Evolutionary conservation across 2,797 vertebrate genomes (phyloP), one percentile per base, ranked within the genome.

Genomic region (Gymnocypris eckloni): DNA sequence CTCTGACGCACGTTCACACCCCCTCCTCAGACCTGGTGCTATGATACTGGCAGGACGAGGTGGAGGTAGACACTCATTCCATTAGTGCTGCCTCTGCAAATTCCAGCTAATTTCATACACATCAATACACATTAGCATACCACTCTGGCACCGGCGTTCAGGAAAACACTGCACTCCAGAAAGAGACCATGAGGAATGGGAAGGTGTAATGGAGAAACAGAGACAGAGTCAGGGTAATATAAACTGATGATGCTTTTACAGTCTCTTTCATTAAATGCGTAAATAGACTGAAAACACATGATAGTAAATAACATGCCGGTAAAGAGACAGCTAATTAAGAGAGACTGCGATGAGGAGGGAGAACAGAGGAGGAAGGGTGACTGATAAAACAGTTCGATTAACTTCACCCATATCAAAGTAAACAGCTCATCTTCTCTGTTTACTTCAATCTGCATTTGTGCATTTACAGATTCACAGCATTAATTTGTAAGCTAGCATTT

Each of bases 61-160:
- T 88, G 87, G 84, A 92, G 82, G 86, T 83, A 82, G 83, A 76
- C 81, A 20, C 59, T 91, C 86, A 89, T 91, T 91, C 89, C 87
- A 92, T 90, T 92, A 82, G 85, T 83, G 84, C 41, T 28, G 82
- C 15, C 86, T 79, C 88, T 90, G 92, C 88, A 90, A 88, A 91
- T 89, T 87, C 90, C 22, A 92, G 79, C 86, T 92, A 90, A 93
- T 95, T 94, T 94, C 61, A 79, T 90, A 86, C 0, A 78, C 89
- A 94, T 95, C 90, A 93, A 94, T 93, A 94, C 91, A 94, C 95
- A 92, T 92, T 93, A 94, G 61, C 73, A 90, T 93, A 90, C 84
- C 78, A 84, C 88, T 94, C 89, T 85, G 88, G 69, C 86, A 87
- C 50, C 64, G 61, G 89, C 81, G 22, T 78, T 81, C 48, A 69